phyloP scores from a whole-genome alignment of 2,113 vertebrate species.

The Crotalus helleri region DNA sequence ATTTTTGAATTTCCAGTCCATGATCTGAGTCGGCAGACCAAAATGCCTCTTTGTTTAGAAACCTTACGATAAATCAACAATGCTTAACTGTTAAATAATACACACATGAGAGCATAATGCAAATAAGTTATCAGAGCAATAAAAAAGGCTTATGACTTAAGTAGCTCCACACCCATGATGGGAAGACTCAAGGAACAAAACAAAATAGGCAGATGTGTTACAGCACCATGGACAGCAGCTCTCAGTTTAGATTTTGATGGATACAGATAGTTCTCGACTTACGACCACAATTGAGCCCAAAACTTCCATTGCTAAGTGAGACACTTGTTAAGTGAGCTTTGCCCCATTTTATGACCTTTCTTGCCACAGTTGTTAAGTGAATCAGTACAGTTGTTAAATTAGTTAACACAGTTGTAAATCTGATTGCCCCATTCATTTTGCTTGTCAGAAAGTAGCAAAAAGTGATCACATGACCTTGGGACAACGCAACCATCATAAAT shows the following conservation, averaged over 20 bases:
- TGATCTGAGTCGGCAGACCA: neutral
- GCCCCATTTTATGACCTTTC: neutral
- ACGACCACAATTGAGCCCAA: neutral
- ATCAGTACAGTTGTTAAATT: neutral
- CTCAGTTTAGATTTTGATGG: too few relatives aligned
- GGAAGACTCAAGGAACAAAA: slow-evolving; percentile 37
- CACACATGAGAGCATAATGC: neutral
- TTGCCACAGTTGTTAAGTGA: neutral
- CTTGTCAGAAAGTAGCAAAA: too few relatives aligned
- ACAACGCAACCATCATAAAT: too few relatives aligned
- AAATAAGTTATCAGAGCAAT: neutral
- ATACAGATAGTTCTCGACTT: neutral
- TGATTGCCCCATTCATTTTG: neutral
- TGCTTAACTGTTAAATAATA: neutral
- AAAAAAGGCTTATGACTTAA: neutral
- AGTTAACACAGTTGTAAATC: neutral
- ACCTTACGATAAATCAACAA: neutral
- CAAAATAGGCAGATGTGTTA: neutral
- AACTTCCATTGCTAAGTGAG: neutral
- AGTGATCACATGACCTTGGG: too few relatives aligned
- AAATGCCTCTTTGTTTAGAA: neutral
- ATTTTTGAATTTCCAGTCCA: neutral
- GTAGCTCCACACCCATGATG: neutral
- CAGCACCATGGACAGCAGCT: slow-evolving; percentile 27
- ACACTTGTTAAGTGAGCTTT: neutral